Conservation (phyloP, 2,113 vertebrate species). For the Equus przewalskii region DNA sequence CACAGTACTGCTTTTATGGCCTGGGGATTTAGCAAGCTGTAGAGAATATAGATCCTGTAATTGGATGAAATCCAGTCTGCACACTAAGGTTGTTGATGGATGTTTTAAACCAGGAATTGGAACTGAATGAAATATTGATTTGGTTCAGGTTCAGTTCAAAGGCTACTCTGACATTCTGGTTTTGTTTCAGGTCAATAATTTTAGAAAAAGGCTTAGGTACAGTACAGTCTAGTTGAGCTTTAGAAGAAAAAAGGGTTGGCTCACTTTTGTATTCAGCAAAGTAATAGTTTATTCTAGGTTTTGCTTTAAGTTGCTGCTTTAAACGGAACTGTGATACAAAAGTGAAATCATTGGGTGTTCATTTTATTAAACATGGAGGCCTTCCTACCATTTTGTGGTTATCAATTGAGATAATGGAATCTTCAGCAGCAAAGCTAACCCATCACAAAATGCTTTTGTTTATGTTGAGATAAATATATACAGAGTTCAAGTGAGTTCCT, state of each 20-base stretch:
- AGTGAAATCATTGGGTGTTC: not conserved
- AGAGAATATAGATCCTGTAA: slow-evolving; percentile 59
- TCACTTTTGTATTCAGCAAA: slow-evolving; percentile 13
- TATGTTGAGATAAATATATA: not conserved
- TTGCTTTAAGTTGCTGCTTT: slow-evolving; percentile 20
- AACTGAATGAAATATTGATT: slow-evolving; percentile 70
- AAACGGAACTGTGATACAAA: not conserved
- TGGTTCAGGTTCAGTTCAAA: slow-evolving; percentile 70
- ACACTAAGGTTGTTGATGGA: slow-evolving; percentile 27
- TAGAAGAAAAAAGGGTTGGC: not conserved
- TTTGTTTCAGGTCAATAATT: slow-evolving; percentile 71
- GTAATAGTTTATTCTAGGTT: slow-evolving; percentile 2
- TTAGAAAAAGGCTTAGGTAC: slow-evolving; percentile 38
- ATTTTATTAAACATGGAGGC: not conserved
- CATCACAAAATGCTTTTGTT: not conserved
- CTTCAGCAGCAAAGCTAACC: not conserved
- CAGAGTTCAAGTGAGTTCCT: not conserved
- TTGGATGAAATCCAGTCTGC: slow-evolving; percentile 30
- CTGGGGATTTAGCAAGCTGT: not conserved
- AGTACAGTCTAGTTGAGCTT: not conserved
- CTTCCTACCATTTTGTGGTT: not conserved
- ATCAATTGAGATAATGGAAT: not conserved
- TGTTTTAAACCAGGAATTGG: slow-evolving; percentile 62
- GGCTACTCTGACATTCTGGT: slow-evolving; percentile 57
- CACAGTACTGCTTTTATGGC: not conserved